A percentile compares a stretch with the other conserved stretches of the same genome.
Evolutionary conservation across 2,888 invertebrate species (phyloP).

Genomic region (Ormia ochracea): DNA sequence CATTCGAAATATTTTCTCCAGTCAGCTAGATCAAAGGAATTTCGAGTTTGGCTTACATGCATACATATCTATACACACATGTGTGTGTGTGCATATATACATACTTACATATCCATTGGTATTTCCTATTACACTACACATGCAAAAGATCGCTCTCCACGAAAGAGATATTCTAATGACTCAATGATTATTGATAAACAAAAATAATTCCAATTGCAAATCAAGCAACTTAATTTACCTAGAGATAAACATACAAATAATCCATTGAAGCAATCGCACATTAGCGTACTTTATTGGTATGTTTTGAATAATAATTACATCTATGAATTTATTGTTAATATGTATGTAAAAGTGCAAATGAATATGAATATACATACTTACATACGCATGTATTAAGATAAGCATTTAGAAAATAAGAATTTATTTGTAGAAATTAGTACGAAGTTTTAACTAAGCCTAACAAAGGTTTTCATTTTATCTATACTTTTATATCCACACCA

Average conservation of each 20-base stretch:
- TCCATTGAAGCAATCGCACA: background rate
- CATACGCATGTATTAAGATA: no score
- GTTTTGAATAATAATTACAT: conserved; percentile 55
- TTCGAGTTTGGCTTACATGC: no score
- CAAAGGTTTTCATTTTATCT: no score
- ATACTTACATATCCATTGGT: no score
- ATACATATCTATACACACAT: no score
- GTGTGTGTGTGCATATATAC: no score
- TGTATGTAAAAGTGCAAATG: conserved; percentile 29
- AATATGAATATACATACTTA: conserved; percentile 29
- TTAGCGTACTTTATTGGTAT: conserved; percentile 39
- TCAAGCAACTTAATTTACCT: background rate
- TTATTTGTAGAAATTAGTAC: no score
- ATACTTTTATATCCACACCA: no score
- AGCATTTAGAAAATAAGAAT: no score
- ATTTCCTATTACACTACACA: background rate
- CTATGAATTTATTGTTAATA: conserved; percentile 40
- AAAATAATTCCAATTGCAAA: conserved; percentile 3
- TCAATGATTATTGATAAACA: conserved; percentile 6
- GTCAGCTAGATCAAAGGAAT: no score
- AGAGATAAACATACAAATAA: background rate
- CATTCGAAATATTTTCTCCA: no score
- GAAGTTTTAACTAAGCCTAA: no score
- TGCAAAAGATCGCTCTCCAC: background rate
- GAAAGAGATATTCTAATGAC: conserved; percentile 1